Percentiles rank a stretch among this genome's conserved stretches.
These are phyloP conservation scores for Etia nguti DNA, from an alignment of 2,113 vertebrate species.

Conservation along the genomic window DNA sequence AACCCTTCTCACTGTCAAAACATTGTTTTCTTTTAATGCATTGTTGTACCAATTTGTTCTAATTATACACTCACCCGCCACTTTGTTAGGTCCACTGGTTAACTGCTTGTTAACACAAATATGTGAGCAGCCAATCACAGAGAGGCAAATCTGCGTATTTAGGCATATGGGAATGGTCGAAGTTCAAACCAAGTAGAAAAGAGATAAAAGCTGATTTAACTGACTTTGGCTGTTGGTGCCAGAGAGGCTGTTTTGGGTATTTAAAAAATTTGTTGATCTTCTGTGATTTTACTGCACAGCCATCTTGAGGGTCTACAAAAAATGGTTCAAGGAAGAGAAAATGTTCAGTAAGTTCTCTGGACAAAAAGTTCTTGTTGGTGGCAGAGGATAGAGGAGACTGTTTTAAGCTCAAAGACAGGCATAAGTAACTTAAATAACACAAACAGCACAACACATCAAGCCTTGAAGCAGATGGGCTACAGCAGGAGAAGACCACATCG, in stretches of 20 bases:
- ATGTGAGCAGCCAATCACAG: not conserved
- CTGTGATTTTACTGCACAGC: not conserved
- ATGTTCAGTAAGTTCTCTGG: not conserved
- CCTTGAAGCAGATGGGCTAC: not conserved
- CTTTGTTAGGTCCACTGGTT: not conserved
- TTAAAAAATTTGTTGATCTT: not conserved
- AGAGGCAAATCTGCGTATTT: not conserved
- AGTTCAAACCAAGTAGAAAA: not conserved
- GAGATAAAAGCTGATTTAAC: not conserved
- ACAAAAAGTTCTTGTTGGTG: not conserved
- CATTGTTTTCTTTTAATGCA: not conserved
- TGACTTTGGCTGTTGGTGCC: not conserved
- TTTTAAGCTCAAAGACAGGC: not conserved
- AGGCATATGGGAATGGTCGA: not conserved
- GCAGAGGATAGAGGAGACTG: not conserved
- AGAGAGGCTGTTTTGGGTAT: not conserved
- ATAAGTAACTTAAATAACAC: not conserved
- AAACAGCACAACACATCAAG: not conserved
- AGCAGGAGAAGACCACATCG: not conserved
- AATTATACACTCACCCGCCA: not conserved
- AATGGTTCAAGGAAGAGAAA: not conserved
- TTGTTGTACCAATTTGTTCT: not conserved
- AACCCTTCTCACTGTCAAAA: not conserved
- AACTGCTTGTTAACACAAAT: not conserved
- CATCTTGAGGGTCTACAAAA: not conserved